Percentiles rank a stretch among this genome's conserved stretches.
phyloP scores from a whole-genome alignment of 2,113 vertebrate species.

The Balaenoptera acutorostrata region DNA sequence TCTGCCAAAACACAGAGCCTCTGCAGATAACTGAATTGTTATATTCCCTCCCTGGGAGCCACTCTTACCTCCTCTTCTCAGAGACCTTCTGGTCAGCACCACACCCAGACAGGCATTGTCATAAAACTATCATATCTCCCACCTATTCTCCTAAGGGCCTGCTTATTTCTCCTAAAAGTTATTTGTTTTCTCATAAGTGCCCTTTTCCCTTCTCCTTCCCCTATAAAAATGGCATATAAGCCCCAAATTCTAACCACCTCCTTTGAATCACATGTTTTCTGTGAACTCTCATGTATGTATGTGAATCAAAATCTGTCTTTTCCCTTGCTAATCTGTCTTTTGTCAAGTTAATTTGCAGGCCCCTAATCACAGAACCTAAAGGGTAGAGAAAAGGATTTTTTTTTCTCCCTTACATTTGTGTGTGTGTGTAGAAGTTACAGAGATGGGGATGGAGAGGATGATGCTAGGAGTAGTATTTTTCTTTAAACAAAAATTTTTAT shows the following conservation, averaged over 20 bases:
- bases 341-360: not conserved
- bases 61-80: not conserved
- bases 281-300: not conserved
- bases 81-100: not conserved
- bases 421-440: not conserved
- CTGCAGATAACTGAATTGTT: not conserved
- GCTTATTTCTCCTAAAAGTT: not conserved
- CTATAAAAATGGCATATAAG: not conserved
- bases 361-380: not conserved
- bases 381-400: not conserved
- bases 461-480: not conserved
- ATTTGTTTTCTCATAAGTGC: not conserved
- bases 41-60: not conserved
- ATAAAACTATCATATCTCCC: not conserved
- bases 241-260: not conserved
- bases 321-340: not conserved
- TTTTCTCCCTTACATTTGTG: not conserved
- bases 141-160: not conserved
- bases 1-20: not conserved
- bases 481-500: not conserved
- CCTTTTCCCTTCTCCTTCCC: not conserved
- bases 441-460: not conserved
- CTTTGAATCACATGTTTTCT: not conserved
- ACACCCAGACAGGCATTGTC: not conserved
- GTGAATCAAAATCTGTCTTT: not conserved